Base-by-base conservation (phyloP, 2,888 invertebrate species). In the Eupeodes latifasciatus region DNA sequence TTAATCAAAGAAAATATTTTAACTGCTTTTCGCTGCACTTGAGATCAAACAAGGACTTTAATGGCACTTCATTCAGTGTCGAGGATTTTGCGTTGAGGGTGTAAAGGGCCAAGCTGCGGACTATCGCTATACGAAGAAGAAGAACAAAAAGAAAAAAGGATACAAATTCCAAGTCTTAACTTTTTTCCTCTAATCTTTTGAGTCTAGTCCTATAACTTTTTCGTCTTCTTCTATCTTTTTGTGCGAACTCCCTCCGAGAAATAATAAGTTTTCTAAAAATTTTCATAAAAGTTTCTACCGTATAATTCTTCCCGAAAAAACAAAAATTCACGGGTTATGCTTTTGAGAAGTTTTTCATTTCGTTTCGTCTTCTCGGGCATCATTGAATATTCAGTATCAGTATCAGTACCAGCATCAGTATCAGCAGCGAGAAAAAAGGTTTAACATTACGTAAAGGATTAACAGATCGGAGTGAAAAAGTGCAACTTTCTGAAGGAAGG, bases 1-100 rank as follows among this genome's bases (percentile, higher is more conserved):
- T 67, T 67, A 71, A 76, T 61, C 77, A 78, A 88, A 78, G 81
- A 88, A 88, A 81, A 85, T 81, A 81, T 88, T 85, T 72, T 66
- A 85, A 85, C 88, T 85, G 81, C 78, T 85, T 88, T 85, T 88
- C 81, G 85, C 88, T 88, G 88, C 88, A 88, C 84, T 88, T 85
- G 88, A 85, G 88, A 88, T 88, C 59, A 85, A 88, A 88, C 81
- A 67, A 88, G 62, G 85, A 88, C 85, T 81, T 71, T 34, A 75
- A 88, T 88, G 81, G 88, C 81, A 88, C 88, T 85, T 81, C 88
- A 88, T 88, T 88, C 88, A 88, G 88, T 88, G 88, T 88, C 75
- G 88, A 88, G 88, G 85, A 88, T 85, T 85, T 85, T 81, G 64
- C 81, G 88, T 88, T 85, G 74, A 85, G 85, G 64, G 71, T 85